Base-by-base conservation (phyloP, 2,888 invertebrate species). In the Hirtodrosophila histrioides region DNA sequence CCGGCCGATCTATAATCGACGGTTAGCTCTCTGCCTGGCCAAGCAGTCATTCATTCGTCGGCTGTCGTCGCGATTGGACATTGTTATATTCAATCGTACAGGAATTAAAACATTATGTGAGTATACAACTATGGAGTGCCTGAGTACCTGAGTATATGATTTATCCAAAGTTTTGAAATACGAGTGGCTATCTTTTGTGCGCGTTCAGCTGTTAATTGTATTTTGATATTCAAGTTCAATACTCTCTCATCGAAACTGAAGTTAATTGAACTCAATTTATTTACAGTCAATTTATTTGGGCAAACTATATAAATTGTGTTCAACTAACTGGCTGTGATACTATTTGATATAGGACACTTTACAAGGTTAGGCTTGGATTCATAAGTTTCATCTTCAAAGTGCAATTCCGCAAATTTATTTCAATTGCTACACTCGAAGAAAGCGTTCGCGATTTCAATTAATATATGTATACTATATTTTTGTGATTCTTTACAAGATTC, bases 181-280 rank as follows among this genome's bases (percentile, higher is more conserved):
- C 9, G 41, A 63, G 44, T 43, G 36, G 2, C 31, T 35, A 29
- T 44, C n/a, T 57, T 65, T 63, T 48, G 11, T 60, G 78, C 69
- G 29, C n/a, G 50, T 11, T 75, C 69, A 64, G 81, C 80, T 40
- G 23, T 10, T 31, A 48, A 50, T 35, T 36, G 40, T 35, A 27
- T 39, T 50, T 24, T 11, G 60, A 35, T 41, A 45, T 48, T 55
- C 53, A 67, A 75, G 81, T 83, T 80, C 81, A 84, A 72, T 63
- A 65, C 58, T 66, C 66, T 37, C n/a, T 12, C 27, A 55, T 56
- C 45, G 45, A 39, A 55, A 41, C 49, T 17, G 33, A 36, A 72
- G 71, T 78, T 75, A 87, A 87, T 87, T 85, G 80, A 80, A 76
- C 65, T 65, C 24, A 69, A 83, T 81, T 74, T 29, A 6, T 23